These are phyloP conservation scores for Hippoglossus hippoglossus DNA, from an alignment of 2,797 vertebrate species.

Conservation along the genomic window DNA sequence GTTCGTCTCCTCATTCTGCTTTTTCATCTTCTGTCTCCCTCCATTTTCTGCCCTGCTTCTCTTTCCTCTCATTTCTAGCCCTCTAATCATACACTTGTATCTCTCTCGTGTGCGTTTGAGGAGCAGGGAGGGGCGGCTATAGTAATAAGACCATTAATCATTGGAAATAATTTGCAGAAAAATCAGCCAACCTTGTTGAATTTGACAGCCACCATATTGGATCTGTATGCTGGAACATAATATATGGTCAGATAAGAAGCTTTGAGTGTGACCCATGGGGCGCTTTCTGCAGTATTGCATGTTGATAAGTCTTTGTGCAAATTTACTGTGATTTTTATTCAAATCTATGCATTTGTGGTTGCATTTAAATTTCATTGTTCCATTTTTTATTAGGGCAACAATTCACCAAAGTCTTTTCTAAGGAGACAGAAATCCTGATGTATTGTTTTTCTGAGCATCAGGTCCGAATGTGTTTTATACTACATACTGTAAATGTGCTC, in stretches of 20 bases:
- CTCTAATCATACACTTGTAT: conserved; percentile 69
- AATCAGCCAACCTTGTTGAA: conserved; percentile 75
- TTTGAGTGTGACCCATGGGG: conserved; percentile 55
- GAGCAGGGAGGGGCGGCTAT: conserved; percentile 52
- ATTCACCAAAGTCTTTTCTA: not conserved
- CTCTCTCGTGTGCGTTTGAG: conserved; percentile 69
- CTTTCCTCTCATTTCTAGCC: conserved; percentile 55
- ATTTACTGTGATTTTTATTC: conserved; percentile 23
- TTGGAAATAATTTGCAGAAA: conserved; percentile 69
- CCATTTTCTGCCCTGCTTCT: conserved; percentile 49
- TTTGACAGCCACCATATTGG: conserved; percentile 73
- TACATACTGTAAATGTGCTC: conserved; percentile 9
- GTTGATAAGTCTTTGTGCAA: conserved; percentile 38
- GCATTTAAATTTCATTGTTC: conserved; percentile 7
- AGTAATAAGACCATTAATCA: conserved; percentile 81
- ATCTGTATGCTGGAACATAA: conserved; percentile 60
- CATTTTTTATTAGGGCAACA: conserved; percentile 1
- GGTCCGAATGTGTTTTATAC: not conserved
- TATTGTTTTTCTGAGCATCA: not conserved
- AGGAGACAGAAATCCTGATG: not conserved
- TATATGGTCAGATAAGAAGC: conserved; percentile 68
- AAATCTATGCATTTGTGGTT: conserved; percentile 8
- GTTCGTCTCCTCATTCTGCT: conserved; percentile 25
- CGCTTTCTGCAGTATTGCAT: conserved; percentile 37
- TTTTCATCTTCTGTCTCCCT: conserved; percentile 52